Evolutionary conservation across 2,113 vertebrate species (phyloP), one percentile per base, ranked within the genome.

Genomic region (Isichthys henryi): DNA sequence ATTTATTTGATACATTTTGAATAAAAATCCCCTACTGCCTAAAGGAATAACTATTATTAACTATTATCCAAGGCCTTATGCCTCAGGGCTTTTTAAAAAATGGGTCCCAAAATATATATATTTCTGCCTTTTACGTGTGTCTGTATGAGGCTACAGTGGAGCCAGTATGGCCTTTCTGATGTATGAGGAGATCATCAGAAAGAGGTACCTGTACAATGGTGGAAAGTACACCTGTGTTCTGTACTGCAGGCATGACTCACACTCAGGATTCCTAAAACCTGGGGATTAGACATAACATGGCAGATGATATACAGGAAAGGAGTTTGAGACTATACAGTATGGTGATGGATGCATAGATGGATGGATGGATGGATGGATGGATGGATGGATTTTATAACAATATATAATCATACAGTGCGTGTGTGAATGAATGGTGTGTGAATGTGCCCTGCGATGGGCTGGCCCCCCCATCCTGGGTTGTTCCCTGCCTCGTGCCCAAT

Each of bases 91-190:
- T 80, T 80, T 80, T 48, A 88, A n/a, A 62, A 62, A 88, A 88
- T 45, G 46, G 62, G 23, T 35, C 46, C n/a, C 46, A 66, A 88
- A 66, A 74, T 88, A 43, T 31, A 62, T 62, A 62, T 77, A 48
- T 46, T 43, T 31, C 80, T 90, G 62, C 31, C 31, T 86, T 83
- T 80, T 80, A 35, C 84, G 85, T 23, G 39, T 46, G 74, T 91
- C 88, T 35, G 88, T 90, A 58, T 87, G 52, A 89, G 90, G 86
- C 86, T 87, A 83, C 83, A 43, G 53, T 90, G 86, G 86, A 91
- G 90, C 46, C 52, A 91, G 86, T 87, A 7, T 90, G 90, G 45
- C 8, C 45, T 53, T 70, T 85, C 89, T 56, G 21, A 39, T 58
- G 82, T 88, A 86, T 39, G 50, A 87, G 80, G 62, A 84, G 84